Percentiles rank a stretch among this genome's conserved stretches.
Conservation (phyloP, 2,888 invertebrate genomes). For the Mellilla xanthometata region DNA sequence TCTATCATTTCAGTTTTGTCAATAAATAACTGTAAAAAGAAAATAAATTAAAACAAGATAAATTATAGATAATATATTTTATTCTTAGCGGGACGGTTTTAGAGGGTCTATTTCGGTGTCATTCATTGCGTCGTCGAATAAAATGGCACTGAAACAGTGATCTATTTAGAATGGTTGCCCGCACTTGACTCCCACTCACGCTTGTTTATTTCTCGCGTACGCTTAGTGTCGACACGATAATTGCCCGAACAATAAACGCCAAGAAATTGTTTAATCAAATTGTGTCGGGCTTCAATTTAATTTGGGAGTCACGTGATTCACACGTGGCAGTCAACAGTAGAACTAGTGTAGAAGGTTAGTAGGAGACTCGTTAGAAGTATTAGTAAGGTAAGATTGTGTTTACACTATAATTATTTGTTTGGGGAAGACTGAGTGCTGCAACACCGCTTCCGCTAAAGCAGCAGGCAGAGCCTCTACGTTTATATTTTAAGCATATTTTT, state of each 20-base stretch:
- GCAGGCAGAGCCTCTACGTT: no score
- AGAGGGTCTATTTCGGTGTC: slow-evolving; percentile 53
- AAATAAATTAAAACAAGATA: no score
- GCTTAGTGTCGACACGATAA: slow-evolving; percentile 50
- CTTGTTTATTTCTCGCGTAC: slow-evolving; percentile 50
- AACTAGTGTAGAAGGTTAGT: no score
- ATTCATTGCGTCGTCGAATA: slow-evolving; percentile 47
- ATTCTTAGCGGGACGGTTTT: slow-evolving; percentile 54
- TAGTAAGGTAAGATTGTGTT: no score
- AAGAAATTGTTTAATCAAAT: slow-evolving; percentile 33
- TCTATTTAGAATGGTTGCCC: slow-evolving; percentile 55
- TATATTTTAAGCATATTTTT: no score
- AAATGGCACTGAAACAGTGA: slow-evolving; percentile 35
- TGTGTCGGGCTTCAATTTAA: slow-evolving; percentile 18
- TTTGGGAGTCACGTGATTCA: slow-evolving; percentile 5
- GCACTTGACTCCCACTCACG: slow-evolving; percentile 44
- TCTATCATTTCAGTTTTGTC: no score
- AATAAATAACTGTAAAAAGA: no score
- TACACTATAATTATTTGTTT: no score
- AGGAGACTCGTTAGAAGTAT: no score
- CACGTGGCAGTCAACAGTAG: not conserved
- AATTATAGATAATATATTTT: no score
- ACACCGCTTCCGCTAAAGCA: no score
- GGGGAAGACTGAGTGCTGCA: no score
- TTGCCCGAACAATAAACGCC: slow-evolving; percentile 44